A percentile compares a stretch with the other conserved stretches of the same genome.
Conservation (phyloP, 1,140 invertebrate species). For the Trachelipus rathkii region DNA sequence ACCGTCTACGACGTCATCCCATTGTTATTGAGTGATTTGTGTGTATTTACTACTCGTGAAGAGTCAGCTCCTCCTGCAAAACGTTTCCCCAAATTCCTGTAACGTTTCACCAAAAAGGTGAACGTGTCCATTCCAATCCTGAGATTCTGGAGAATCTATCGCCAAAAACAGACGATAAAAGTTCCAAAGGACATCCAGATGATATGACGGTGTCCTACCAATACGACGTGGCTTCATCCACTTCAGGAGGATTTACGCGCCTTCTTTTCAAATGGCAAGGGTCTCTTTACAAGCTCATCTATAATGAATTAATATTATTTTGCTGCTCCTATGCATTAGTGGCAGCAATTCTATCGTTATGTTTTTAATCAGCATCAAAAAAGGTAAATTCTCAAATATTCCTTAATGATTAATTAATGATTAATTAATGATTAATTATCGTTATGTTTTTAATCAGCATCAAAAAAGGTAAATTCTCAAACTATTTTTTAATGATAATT, state of each 20-base stretch:
- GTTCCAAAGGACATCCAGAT: background rate
- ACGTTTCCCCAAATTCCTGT: too few species aligned
- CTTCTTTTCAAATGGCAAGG: constrained; percentile 70
- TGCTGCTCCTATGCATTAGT: constrained; percentile 58
- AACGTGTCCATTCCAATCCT: too few species aligned
- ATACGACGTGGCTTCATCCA: constrained; percentile 67
- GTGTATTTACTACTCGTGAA: too few species aligned
- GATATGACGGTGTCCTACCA: constrained; percentile 72
- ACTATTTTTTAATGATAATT: too few species aligned
- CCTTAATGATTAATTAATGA: too few species aligned
- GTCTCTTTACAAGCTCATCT: constrained; percentile 71
- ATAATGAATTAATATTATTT: constrained; percentile 65
- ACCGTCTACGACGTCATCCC: too few species aligned
- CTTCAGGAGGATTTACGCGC: constrained; percentile 64
- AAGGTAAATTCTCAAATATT: constrained; percentile 55
- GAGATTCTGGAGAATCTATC: too few species aligned
- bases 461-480: constrained; percentile 59
- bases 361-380: constrained; percentile 58
- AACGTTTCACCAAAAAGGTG: too few species aligned
- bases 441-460: constrained; percentile 56
- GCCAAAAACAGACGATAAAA: too few species aligned
- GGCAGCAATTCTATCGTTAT: constrained; percentile 62
- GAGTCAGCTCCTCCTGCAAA: too few species aligned
- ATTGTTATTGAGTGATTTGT: too few species aligned
- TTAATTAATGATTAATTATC: too few species aligned